These are phyloP conservation scores for Watsonalla cultraria DNA, from an alignment of 2,888 invertebrate species.

Conservation along the genomic window DNA sequence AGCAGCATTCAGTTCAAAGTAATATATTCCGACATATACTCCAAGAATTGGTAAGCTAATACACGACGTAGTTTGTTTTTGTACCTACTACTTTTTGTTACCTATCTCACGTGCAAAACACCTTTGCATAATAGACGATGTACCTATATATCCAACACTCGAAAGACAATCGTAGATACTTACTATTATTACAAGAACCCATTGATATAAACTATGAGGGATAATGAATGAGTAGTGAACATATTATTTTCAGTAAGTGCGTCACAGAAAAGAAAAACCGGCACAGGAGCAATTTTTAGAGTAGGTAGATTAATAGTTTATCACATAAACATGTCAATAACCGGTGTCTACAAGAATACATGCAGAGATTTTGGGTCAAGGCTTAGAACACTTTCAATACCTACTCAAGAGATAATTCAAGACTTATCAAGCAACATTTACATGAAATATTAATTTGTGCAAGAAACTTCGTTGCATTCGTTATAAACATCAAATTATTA, in stretches of 20 bases:
- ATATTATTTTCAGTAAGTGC: too few relatives aligned
- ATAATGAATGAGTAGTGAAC: neutral
- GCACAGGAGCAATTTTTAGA: constrained; percentile 22
- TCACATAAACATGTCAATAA: constrained; percentile 39
- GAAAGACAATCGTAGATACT: neutral
- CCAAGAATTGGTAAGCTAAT: neutral
- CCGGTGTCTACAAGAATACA: constrained; percentile 8
- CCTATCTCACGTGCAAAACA: neutral
- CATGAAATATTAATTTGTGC: too few relatives aligned
- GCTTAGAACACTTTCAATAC: neutral
- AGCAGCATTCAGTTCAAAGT: neutral
- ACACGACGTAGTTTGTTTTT: neutral
- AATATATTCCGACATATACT: neutral
- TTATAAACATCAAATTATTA: too few relatives aligned
- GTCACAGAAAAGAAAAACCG: constrained; percentile 10
- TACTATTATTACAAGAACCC: neutral
- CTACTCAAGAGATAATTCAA: neutral
- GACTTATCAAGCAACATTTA: neutral
- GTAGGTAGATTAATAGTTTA: constrained; percentile 21
- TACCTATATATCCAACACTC: neutral
- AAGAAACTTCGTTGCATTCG: too few relatives aligned
- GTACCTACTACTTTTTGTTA: neutral
- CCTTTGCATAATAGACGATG: neutral
- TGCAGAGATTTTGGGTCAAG: constrained; percentile 4
- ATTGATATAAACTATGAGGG: neutral